Conservation (phyloP, 1,140 invertebrate genomes). For the Caerostris extrusa region DNA sequence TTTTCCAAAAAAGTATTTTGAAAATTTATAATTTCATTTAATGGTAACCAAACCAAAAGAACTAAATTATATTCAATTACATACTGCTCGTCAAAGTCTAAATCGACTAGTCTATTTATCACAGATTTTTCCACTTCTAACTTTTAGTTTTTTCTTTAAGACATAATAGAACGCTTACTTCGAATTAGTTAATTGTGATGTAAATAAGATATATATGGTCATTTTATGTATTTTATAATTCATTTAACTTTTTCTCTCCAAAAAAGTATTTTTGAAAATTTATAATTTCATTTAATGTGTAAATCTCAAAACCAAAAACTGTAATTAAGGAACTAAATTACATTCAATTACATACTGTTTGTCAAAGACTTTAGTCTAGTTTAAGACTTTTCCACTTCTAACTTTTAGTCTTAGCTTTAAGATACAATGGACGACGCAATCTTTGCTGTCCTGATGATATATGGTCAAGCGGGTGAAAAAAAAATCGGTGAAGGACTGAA, state of each 20-base stretch:
- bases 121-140: too few relatives aligned
- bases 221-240: too few relatives aligned
- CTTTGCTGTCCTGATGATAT: background rate
- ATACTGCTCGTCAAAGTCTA: background rate
- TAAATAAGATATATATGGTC: too few relatives aligned
- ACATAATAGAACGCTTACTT: background rate
- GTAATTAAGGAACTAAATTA: too few relatives aligned
- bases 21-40: too few relatives aligned
- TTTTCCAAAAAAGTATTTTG: too few relatives aligned
- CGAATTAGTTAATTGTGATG: too few relatives aligned
- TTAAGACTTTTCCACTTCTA: background rate
- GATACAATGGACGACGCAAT: background rate
- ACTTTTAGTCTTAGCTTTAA: background rate
- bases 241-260: too few relatives aligned
- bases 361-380: background rate
- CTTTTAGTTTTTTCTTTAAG: background rate
- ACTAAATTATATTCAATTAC: background rate
- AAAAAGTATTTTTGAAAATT: too few relatives aligned
- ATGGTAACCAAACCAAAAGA: background rate
- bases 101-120: background rate
- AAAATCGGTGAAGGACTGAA: too few relatives aligned
- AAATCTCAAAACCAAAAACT: background rate
- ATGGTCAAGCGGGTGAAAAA: background rate
- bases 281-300: too few relatives aligned
- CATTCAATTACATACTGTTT: background rate